phyloP scores from a whole-genome alignment of 2,113 vertebrate species.

The Saguinus imperator region DNA sequence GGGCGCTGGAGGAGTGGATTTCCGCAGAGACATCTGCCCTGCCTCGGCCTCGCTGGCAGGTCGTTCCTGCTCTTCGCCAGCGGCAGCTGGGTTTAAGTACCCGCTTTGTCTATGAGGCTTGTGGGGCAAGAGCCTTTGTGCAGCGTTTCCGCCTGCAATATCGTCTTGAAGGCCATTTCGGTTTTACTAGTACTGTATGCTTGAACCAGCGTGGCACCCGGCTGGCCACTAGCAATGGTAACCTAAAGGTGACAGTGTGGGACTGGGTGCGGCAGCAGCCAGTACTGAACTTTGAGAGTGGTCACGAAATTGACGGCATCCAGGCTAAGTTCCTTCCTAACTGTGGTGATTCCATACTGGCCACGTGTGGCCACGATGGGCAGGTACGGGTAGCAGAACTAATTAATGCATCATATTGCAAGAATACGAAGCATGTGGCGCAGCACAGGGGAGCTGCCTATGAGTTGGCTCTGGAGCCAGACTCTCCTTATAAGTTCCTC shows the following conservation, averaged over 20 bases:
- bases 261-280: slow-evolving; percentile 88
- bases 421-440: slow-evolving; percentile 91
- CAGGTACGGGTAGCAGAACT: slow-evolving; percentile 92
- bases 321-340: slow-evolving; percentile 96
- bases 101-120: slow-evolving; percentile 89
- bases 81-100: slow-evolving; percentile 87
- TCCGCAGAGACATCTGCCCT: slow-evolving; percentile 86
- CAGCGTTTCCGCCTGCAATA: slow-evolving; percentile 89
- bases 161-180: slow-evolving; percentile 86
- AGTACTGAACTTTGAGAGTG: slow-evolving; percentile 91
- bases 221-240: slow-evolving; percentile 92
- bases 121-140: slow-evolving; percentile 89
- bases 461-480: slow-evolving; percentile 91
- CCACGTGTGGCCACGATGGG: slow-evolving; percentile 91
- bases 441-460: slow-evolving; percentile 92
- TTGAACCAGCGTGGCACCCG: slow-evolving; percentile 93
- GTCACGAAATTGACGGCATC: slow-evolving; percentile 93
- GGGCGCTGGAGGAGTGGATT: slow-evolving; percentile 90
- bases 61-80: slow-evolving; percentile 85
- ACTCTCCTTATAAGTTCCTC: slow-evolving; percentile 92
- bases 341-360: slow-evolving; percentile 91
- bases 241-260: slow-evolving; percentile 92
- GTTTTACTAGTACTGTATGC: slow-evolving; percentile 93
- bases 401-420: slow-evolving; percentile 87
- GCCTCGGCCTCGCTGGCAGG: slow-evolving; percentile 85